Base-by-base conservation (phyloP, 2,888 invertebrate species). In the Lasioglossum morio region DNA sequence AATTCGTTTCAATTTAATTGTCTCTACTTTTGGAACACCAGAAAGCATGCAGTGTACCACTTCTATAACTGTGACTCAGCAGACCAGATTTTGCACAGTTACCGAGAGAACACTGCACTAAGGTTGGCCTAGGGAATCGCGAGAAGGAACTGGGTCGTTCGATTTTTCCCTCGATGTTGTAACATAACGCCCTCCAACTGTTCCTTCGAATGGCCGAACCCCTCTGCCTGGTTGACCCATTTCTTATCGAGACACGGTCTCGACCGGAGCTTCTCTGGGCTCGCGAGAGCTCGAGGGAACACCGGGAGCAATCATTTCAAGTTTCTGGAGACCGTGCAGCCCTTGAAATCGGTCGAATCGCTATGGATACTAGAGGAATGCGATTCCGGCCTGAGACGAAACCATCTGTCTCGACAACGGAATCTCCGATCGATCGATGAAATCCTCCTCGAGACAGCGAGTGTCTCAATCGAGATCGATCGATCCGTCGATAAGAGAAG, bases 131-230 rank as follows among this genome's bases (percentile, higher is more conserved):
- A 37, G 12, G 8, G 40, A 70, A 70, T 63, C 60, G 60, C n/a
- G 30, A 43, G 48, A 70, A 30, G 14, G 30, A 84, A 86, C 57
- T 78, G 72, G 86, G 77, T 85, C 80, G 85, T 48, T 77, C 73
- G 85, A 85, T 74, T 85, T 77, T 84, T 70, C 69, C 27, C 69
- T 27, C 70, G 60, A 78, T 46, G 19, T 75, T 60, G 60, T 19
- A 48, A 69, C 63, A n/a, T 19, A 30, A 48, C 37, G 37, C 37
- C n/a, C 69, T 70, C 27, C 43, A 23, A 43, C 46, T 19, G 72
- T 72, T 72, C 46, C 72, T 72, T 14, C 72, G 46, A 70, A 72
- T 72, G 30, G 30, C 72, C 46, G 19, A 34, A 30, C 19, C 46
- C 46, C 46, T 46, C 72, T 30, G 43, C 72, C 19, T 27, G 72